phyloP scores from a whole-genome alignment of 2,888 invertebrate species.

The Tethea ocularis region DNA sequence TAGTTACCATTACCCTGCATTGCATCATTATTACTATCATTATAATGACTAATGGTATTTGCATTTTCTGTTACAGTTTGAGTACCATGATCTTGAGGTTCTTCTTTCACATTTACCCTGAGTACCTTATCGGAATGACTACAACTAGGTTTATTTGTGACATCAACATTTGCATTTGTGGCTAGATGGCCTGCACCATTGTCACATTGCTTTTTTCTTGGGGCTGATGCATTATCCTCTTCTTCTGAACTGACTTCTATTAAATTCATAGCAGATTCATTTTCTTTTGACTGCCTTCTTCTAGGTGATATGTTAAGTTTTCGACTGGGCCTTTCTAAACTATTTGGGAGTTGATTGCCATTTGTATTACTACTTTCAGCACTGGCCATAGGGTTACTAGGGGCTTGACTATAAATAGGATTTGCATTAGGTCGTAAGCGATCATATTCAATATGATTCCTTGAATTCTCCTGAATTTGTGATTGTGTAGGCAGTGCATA shows the following conservation, averaged over 20 bases:
- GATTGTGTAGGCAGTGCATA: constrained; percentile 50
- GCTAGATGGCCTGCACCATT: constrained; percentile 37
- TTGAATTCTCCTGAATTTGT: constrained; percentile 37
- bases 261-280: constrained; percentile 55
- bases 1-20: constrained; percentile 30
- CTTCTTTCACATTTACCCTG: constrained; percentile 58
- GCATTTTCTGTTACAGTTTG: constrained; percentile 31
- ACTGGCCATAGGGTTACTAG: constrained; percentile 12
- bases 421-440: constrained; percentile 35
- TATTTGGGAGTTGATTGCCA: constrained; percentile 33
- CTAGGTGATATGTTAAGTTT: constrained; percentile 75
- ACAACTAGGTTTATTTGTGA: constrained; percentile 24
- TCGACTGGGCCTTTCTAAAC: constrained; percentile 72
- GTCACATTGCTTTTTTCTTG: constrained; percentile 61
- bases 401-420: constrained; percentile 33
- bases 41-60: constrained; percentile 28
- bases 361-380: constrained; percentile 20
- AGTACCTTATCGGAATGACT: constrained; percentile 28
- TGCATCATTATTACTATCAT: constrained; percentile 22
- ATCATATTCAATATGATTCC: constrained; percentile 43
- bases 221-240: constrained; percentile 63
- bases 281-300: constrained; percentile 70
- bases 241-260: constrained; percentile 81
- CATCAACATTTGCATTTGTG: constrained; percentile 21
- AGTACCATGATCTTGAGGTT: constrained; percentile 47